A percentile compares a stretch with the other conserved stretches of the same genome.
Evolutionary conservation across 2,113 vertebrate genomes (phyloP).

Genomic region (Rhineura floridana): DNA sequence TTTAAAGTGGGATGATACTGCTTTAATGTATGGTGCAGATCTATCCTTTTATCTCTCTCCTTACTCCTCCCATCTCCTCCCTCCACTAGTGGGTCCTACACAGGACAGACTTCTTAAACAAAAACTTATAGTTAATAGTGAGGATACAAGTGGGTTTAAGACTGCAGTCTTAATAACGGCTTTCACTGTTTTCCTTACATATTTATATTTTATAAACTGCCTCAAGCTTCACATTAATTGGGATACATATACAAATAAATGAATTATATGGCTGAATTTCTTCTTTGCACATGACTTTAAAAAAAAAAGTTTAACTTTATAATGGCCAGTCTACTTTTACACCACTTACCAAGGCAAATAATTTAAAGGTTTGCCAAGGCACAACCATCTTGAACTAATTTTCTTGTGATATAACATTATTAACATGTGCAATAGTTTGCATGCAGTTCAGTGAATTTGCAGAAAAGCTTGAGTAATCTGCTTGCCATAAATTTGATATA

Average conservation of each 20-base stretch:
- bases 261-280: neutral
- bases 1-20: too few relatives aligned
- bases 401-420: slow-evolving; percentile 17
- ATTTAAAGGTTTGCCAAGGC: neutral
- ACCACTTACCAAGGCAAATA: neutral
- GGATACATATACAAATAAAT: neutral
- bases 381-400: slow-evolving; percentile 26
- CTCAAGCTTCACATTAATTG: neutral
- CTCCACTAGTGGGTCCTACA: too few relatives aligned
- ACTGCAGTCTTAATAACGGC: too few relatives aligned
- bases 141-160: too few relatives aligned
- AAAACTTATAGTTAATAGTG: too few relatives aligned
- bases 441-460: slow-evolving; percentile 3
- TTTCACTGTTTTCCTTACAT: too few relatives aligned
- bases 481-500: slow-evolving; percentile 20
- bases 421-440: slow-evolving; percentile 21
- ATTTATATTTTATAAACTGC: neutral
- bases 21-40: too few relatives aligned
- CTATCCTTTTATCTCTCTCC: too few relatives aligned
- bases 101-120: too few relatives aligned
- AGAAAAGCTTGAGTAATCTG: slow-evolving; percentile 9
- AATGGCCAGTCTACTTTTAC: neutral
- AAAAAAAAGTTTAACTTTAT: neutral
- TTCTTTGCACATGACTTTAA: neutral
- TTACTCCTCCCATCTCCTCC: too few relatives aligned